Percentiles rank a stretch among this genome's conserved stretches.
phyloP scores from a whole-genome alignment of 2,888 invertebrate genomes.

The Heliconius sara region DNA sequence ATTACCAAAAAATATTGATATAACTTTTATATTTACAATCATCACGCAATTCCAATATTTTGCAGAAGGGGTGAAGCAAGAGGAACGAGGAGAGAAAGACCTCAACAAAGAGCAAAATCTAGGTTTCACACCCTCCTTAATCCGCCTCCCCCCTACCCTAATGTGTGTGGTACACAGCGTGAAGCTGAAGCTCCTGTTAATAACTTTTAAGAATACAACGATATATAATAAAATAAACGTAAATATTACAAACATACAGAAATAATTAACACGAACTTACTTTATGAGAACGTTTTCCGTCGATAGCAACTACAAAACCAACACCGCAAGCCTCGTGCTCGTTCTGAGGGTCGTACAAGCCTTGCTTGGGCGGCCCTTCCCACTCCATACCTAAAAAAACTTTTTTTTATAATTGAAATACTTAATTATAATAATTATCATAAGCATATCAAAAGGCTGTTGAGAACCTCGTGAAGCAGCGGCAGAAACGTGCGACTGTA shows the following conservation, averaged over 20 bases:
- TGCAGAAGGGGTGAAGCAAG: not conserved
- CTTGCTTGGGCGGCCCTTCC: slow-evolving; percentile 93
- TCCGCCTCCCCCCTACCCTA: no score
- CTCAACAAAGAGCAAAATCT: not conserved
- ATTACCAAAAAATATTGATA: not conserved
- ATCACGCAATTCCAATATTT: not conserved
- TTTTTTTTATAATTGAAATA: not conserved
- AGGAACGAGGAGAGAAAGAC: not conserved
- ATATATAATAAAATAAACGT: not conserved
- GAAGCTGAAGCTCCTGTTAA: no score
- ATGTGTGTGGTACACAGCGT: no score
- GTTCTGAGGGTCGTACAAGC: slow-evolving; percentile 97
- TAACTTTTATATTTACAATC: not conserved
- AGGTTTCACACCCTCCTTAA: not conserved
- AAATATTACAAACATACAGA: not conserved
- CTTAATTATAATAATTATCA: no score
- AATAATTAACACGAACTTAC: slow-evolving; percentile 69
- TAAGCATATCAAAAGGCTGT: no score
- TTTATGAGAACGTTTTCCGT: slow-evolving; percentile 96
- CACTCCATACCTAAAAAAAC: slow-evolving; percentile 86
- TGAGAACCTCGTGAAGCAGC: no score
- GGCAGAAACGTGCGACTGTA: no score
- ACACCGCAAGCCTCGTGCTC: slow-evolving; percentile 99
- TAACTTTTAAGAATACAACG: not conserved
- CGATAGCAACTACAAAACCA: slow-evolving; percentile 99